Base-by-base conservation (phyloP, 92 coral and sea anemone genomes). In the Anthopleura xanthogrammica region DNA sequence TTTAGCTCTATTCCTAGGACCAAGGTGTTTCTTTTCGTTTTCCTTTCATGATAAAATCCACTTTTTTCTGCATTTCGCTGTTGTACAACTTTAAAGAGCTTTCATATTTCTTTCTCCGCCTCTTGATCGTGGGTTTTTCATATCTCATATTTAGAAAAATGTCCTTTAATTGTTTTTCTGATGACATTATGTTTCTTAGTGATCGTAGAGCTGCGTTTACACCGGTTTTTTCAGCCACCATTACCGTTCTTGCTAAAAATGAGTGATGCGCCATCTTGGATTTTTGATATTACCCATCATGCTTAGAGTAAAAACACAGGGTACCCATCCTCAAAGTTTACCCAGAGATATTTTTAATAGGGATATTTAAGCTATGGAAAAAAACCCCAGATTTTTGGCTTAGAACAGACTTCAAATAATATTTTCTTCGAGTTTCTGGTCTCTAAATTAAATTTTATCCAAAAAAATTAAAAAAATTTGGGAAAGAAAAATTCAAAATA, bases 221-320 rank as follows among this genome's bases (percentile, higher is more conserved):
- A 5, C 95, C 96, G 54, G 83, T 56, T 72, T 89, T 86, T 86
- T 92, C 93, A 5, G 93, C 95, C 14, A 94, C 99, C 80, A 96
- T 75, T 17, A 96, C 78, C 1, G 99, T 96, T 10, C 99, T 90
- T 39, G 97, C 98, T 7, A 95, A 93, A 77, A 96, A 96, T 42
- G 91, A 78, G 83, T 92, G 94, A 58, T 96, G 98, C 92, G 99
- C 99, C 99, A 96, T 96, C 22, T 96, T 96, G 98, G 60, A 78
- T 60, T 70, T 16, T 77, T 22, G 24, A 66, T 22, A 17, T 29
- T 74, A 48, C 80, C 80, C 82, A 82, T 20, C 16, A 82, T 75
- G 50, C 82, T 50, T 50, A 24, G 78, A 65, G 23, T 40, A n/a
- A 77, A 46, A n/a, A 12, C 83, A 80, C 83, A 80, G 83, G 83